Evolutionary conservation across 1,140 invertebrate species (phyloP), one percentile per base, ranked within the genome.

Genomic region (Triops cancriformis): DNA sequence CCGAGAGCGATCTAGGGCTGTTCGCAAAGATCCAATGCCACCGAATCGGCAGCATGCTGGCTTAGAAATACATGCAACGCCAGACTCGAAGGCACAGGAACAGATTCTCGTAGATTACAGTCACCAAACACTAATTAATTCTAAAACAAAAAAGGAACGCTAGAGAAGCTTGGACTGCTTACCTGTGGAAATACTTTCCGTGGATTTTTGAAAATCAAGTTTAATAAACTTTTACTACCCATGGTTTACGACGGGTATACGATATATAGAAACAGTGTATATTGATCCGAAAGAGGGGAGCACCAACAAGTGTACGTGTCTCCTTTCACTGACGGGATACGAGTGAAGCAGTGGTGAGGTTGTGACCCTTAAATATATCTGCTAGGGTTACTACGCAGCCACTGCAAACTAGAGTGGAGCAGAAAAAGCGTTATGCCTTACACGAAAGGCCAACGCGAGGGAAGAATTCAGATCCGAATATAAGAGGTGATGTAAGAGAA

Each of bases 21-120:
- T 7, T 64, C 51, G 51, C 51, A 64, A 64, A 23, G 51, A 64
- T 64, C 51, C 51, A 64, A 64, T 64, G 51, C 51, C 14, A 64
- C 51, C 51, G 51, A 64, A n/a, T 64, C 51, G 51, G 51, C 51
- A 64, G 51, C 51, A 64, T 23, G 51, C 18, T 64, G 23, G 23
- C 10, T 64, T 23, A 37, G 31, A 7, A 64, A 64, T 64, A 64
- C 51, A 23, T 64, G 51, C 51, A 64, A 64, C 51, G 51, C 51
- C 51, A 64, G n/a, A 64, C 51, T 64, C 51, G 51, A 64, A 64
- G 51, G 51, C 51, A 64, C 51, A 64, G 51, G 51, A 64, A 64
- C 31, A 37, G 0, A 64, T 6, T n/a, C 51, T 64, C 6, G 51
- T 18, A n/a, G 14, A 23, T 64, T 64, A 23, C 3, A 64, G 51